A percentile compares a stretch with the other conserved stretches of the same genome.
Conservation (phyloP, 2,113 vertebrate species). For the Canis aureus region DNA sequence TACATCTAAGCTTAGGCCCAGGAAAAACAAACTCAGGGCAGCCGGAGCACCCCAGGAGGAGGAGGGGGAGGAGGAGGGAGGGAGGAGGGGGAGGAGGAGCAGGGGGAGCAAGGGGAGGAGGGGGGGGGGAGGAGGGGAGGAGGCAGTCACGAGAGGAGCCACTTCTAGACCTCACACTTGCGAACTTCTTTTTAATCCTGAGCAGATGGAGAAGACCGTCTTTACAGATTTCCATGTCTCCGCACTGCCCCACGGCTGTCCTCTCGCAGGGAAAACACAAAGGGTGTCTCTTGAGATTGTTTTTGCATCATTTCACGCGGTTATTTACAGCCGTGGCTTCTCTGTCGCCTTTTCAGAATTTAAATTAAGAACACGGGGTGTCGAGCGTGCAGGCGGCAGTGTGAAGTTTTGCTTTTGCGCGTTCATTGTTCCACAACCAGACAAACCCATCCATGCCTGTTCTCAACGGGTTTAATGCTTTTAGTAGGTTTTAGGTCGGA, state of each 20-base stretch:
- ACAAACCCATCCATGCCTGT: neutral
- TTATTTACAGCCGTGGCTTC: conserved; percentile 3
- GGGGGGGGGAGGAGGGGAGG: neutral
- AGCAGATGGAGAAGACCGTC: neutral
- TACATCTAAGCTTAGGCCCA: conserved; percentile 3
- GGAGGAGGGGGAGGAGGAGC: too few species aligned
- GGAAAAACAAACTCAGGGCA: neutral
- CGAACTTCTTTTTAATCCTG: neutral
- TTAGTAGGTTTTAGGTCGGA: neutral
- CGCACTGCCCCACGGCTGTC: neutral
- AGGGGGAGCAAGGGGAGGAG: too few species aligned
- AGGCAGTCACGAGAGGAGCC: neutral
- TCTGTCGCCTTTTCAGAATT: neutral
- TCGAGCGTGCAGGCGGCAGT: neutral
- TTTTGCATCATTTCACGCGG: neutral
- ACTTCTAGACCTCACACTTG: neutral
- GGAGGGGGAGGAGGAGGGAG: too few species aligned
- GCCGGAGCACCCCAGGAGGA: neutral
- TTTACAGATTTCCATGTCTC: neutral
- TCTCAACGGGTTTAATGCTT: neutral
- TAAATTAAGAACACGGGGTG: neutral
- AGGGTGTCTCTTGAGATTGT: neutral
- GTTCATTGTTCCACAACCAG: neutral
- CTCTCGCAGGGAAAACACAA: neutral
- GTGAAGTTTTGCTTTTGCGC: neutral